Base-by-base conservation (phyloP, 1,140 invertebrate species). In the Bombus fervidus region DNA sequence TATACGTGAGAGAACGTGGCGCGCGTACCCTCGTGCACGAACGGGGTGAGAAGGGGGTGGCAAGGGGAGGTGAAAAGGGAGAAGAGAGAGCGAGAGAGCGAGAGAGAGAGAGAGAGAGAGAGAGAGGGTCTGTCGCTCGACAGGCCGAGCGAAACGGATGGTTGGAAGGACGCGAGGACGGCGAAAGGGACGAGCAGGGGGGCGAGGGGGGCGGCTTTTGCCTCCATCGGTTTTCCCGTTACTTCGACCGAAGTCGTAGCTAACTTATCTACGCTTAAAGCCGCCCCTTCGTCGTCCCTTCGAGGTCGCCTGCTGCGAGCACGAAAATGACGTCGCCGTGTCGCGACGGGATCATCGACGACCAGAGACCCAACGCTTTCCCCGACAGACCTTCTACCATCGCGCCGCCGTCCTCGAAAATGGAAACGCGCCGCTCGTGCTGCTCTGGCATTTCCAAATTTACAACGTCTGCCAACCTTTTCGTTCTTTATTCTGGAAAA, bases 211-310 rank as follows among this genome's bases (percentile, higher is more conserved):
- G 34, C 4, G 53, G 31, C 59, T 18, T 74, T 81, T 22, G 69
- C 78, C 71, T 81, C 84, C 78, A 73, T 85, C 84, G 84, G 78
- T 85, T 85, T 85, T 85, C 84, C 78, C 84, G 84, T 85, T 85
- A 85, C 78, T 81, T 85, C 84, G 78, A 53, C 78, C 66, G 47
- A 85, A 81, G 69, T 74, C 84, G 57, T 80, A 81, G 71, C 84
- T 81, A 85, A 85, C 84, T 85, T 85, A 85, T 85, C 84, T 75
- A 22, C 84, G 84, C 78, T 85, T 72, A 85, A 83, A 85, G 84
- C 84, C 84, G 84, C 84, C 84, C 84, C 78, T 72, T 81, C 69
- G 68, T 9, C 83, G 83, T 85, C 83, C 77, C 77, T 81, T 79
- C 57, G 73, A 31, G 71, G 43, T 69, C 84, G 78, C 84, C 84